Conservation (phyloP, 2,797 vertebrate species). For the Ibycter americanus region DNA sequence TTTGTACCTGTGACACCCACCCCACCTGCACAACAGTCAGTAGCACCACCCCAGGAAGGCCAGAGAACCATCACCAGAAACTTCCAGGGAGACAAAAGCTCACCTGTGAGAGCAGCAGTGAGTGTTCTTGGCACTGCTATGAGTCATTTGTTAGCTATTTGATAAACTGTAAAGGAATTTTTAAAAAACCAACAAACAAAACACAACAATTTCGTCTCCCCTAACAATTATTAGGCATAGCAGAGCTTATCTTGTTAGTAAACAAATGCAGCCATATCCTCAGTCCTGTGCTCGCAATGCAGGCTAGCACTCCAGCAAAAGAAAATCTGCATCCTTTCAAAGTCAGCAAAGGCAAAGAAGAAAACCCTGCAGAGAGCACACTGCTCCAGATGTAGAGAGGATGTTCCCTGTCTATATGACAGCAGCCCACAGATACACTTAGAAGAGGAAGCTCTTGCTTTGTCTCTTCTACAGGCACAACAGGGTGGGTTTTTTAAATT, state of each 20-base stretch:
- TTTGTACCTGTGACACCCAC: not conserved
- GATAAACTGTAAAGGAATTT: not conserved
- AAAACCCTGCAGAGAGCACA: not conserved
- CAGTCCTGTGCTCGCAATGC: not conserved
- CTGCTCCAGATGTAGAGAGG: not conserved
- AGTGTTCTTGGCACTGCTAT: not conserved
- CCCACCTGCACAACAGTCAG: not conserved
- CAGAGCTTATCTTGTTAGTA: not conserved
- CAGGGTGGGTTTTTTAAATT: too few species aligned
- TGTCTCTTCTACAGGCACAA: not conserved
- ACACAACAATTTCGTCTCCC: not conserved
- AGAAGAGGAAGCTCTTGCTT: not conserved
- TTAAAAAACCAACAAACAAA: not conserved
- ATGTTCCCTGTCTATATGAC: not conserved
- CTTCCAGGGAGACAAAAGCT: not conserved
- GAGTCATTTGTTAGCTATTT: not conserved
- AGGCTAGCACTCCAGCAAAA: not conserved
- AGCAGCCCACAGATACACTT: accelerated
- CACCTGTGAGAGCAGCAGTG: not conserved
- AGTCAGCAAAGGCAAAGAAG: not conserved
- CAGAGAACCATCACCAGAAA: not conserved
- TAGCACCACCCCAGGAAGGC: not conserved
- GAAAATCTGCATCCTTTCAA: not conserved
- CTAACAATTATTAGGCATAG: not conserved
- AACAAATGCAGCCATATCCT: not conserved